Evolutionary conservation across 2,888 invertebrate genomes (phyloP).

Genomic region (Trachelus tabidus): DNA sequence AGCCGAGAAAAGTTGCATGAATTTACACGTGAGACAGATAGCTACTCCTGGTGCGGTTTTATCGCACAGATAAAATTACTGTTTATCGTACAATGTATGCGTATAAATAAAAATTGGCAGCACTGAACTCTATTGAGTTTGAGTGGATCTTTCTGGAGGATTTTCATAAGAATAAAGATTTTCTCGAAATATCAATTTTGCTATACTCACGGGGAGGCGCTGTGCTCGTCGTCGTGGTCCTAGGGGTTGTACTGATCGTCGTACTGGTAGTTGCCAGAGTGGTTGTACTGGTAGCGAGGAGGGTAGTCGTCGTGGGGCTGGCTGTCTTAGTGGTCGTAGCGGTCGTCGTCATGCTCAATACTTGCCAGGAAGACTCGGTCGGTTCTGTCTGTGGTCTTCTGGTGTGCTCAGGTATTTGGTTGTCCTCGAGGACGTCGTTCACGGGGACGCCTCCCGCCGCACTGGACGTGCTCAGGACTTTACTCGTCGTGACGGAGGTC

Average conservation of each 20-base stretch:
- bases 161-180: neutral
- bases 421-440: slow-evolving; percentile 53
- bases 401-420: slow-evolving; percentile 59
- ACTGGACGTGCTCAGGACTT: slow-evolving; percentile 66
- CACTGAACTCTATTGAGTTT: neutral
- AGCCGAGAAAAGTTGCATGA: neutral
- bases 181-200: neutral
- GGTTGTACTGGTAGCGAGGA: slow-evolving; percentile 59
- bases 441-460: slow-evolving; percentile 52
- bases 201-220: slow-evolving; percentile 66
- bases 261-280: slow-evolving; percentile 62
- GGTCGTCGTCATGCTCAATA: slow-evolving; percentile 63
- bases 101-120: too few relatives aligned
- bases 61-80: neutral
- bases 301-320: slow-evolving; percentile 46
- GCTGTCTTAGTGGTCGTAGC: slow-evolving; percentile 33
- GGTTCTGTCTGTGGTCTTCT: slow-evolving; percentile 49
- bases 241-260: slow-evolving; percentile 44
- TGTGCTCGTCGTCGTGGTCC: slow-evolving; percentile 62
- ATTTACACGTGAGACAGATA: neutral
- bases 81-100: too few relatives aligned
- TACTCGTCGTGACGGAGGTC: slow-evolving; percentile 67
- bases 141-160: neutral
- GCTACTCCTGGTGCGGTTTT: neutral
- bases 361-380: slow-evolving; percentile 39